Percentiles rank a stretch among this genome's conserved stretches.
Conservation (phyloP, 2,797 vertebrate species). For the Phyllotis vaccarum region DNA sequence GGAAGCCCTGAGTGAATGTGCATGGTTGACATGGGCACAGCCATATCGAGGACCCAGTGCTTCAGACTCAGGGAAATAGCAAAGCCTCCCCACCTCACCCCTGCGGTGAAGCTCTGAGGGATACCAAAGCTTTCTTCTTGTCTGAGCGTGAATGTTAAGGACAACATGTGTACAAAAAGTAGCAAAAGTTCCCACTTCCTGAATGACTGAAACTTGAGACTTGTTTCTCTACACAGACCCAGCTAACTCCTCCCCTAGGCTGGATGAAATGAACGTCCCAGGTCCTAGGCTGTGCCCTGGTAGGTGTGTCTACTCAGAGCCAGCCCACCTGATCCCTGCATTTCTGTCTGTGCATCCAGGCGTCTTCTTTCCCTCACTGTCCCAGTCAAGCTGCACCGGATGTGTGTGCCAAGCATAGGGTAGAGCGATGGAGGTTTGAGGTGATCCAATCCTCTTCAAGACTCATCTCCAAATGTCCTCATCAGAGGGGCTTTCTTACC, state of each 20-base stretch:
- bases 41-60: neutral
- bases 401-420: neutral
- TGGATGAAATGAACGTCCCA: neutral
- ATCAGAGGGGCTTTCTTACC: neutral
- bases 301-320: neutral
- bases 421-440: neutral
- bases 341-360: no score
- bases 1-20: neutral
- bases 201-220: no score
- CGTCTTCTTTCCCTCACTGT: neutral
- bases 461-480: neutral
- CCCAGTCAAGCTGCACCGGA: neutral
- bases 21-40: neutral
- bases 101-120: neutral
- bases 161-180: neutral
- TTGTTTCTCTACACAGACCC: neutral
- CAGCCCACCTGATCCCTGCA: neutral
- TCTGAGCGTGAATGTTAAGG: neutral
- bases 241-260: neutral
- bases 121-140: neutral
- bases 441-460: neutral
- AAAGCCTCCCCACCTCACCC: neutral
- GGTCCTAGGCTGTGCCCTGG: no score
- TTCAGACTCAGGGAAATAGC: neutral
- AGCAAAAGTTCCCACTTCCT: neutral